phyloP scores from a whole-genome alignment of 2,113 vertebrate genomes.

The Asarcornis scutulata region DNA sequence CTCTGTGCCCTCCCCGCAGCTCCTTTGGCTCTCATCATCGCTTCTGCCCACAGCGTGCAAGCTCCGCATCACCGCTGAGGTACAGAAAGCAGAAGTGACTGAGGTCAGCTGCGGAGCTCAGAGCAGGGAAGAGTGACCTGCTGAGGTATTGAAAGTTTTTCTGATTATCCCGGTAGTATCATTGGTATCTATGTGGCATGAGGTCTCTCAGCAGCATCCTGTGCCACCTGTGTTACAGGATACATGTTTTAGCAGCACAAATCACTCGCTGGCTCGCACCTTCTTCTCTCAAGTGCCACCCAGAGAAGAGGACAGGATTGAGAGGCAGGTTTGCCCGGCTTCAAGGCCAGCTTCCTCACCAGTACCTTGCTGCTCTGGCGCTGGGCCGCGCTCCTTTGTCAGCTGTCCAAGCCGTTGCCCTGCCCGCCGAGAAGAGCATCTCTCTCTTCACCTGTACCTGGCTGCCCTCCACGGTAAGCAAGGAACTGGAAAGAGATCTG shows the following conservation, averaged over 20 bases:
- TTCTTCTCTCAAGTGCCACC: not conserved
- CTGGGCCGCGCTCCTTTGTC: not conserved
- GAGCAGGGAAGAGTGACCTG: not conserved
- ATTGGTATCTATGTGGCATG: not conserved
- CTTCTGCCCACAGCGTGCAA: rapidly evolving
- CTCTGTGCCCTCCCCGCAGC: not conserved
- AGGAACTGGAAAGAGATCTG: slow-evolving; percentile 83
- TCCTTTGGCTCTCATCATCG: not conserved
- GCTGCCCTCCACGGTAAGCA: not conserved
- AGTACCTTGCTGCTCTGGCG: not conserved
- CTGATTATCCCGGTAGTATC: not conserved
- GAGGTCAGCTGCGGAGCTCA: not conserved
- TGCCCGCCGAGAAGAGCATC: slow-evolving; percentile 45
- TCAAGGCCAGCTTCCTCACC: not conserved
- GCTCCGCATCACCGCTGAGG: not conserved
- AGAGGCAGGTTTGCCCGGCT: rapidly evolving
- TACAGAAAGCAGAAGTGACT: rapidly evolving
- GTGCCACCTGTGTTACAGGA: not conserved
- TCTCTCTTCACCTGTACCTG: not conserved
- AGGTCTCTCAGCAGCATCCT: not conserved
- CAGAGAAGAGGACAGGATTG: not conserved
- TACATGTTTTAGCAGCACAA: not conserved
- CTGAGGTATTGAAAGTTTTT: not conserved
- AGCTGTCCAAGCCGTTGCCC: slow-evolving; percentile 3
- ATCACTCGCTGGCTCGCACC: not conserved